Percentiles rank a stretch among this genome's conserved stretches.
phyloP scores from a whole-genome alignment of 2,797 vertebrate species.

The Gymnothorax javanicus region DNA sequence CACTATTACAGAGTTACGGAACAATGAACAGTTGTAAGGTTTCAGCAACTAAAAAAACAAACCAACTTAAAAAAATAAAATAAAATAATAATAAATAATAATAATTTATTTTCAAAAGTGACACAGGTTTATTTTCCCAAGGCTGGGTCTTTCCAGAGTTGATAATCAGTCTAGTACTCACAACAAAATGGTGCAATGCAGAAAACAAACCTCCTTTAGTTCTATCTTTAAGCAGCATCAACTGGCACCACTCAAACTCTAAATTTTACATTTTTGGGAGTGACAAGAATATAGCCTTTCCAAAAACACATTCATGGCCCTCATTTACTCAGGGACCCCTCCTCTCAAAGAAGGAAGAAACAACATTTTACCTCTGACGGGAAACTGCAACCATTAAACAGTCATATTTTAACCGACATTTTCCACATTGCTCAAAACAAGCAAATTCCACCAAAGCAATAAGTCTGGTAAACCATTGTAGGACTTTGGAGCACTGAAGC shows the following conservation, averaged over 20 bases:
- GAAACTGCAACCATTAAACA: background rate
- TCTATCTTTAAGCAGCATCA: background rate
- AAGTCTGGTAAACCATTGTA: slow-evolving; percentile 21
- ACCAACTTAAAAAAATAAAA: no score
- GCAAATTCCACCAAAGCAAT: background rate
- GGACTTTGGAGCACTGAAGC: slow-evolving; percentile 22
- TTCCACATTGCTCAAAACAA: background rate
- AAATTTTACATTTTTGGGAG: background rate
- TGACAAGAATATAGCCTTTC: background rate
- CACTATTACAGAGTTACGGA: background rate
- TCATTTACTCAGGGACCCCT: background rate
- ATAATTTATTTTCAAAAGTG: background rate
- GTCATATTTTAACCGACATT: background rate
- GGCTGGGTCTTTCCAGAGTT: background rate
- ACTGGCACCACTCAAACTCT: background rate
- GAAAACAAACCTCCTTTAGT: no score
- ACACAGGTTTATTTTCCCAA: background rate
- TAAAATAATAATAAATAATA: background rate
- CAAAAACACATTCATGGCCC: background rate
- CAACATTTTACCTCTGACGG: background rate
- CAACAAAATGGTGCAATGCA: no score
- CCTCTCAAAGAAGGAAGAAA: background rate
- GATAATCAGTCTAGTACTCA: background rate
- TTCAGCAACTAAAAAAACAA: background rate
- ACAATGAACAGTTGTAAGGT: background rate